These are phyloP conservation scores for Neotragus pygmaeus DNA, from an alignment of 2,113 vertebrate genomes.

Conservation along the genomic window DNA sequence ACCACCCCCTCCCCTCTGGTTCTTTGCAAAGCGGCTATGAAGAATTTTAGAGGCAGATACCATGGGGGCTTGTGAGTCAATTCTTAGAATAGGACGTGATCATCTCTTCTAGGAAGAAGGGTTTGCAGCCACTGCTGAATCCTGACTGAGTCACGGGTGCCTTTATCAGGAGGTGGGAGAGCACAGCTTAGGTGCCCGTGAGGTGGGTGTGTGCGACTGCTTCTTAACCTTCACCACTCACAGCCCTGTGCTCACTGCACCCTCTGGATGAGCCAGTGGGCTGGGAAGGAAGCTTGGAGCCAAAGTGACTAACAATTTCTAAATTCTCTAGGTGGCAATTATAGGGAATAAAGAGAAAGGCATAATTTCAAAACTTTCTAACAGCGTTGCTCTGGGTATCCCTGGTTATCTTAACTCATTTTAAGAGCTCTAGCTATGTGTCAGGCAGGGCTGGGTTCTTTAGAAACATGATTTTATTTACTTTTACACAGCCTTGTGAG, in stretches of 20 bases:
- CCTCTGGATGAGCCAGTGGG: neutral
- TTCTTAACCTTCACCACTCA: neutral
- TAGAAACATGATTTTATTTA: neutral
- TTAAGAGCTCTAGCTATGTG: neutral
- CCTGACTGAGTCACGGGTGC: neutral
- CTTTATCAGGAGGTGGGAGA: neutral
- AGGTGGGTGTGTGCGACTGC: neutral
- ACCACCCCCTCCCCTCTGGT: neutral
- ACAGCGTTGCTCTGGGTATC: neutral
- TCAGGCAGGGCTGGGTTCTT: neutral
- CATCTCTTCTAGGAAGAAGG: neutral
- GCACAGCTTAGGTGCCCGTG: rapidly evolving
- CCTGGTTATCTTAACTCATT: neutral
- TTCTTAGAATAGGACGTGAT: neutral
- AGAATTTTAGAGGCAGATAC: neutral
- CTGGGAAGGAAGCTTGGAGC: neutral
- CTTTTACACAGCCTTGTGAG: neutral
- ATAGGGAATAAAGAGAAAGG: neutral
- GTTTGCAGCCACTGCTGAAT: neutral
- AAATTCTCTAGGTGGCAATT: neutral
- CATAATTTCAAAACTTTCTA: neutral
- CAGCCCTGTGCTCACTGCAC: neutral
- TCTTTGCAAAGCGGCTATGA: neutral
- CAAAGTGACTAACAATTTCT: neutral
- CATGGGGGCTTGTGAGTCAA: rapidly evolving